Evolutionary conservation across 2,113 vertebrate species (phyloP), one percentile per base, ranked within the genome.

Genomic region (Ictidomys tridecemlineatus): DNA sequence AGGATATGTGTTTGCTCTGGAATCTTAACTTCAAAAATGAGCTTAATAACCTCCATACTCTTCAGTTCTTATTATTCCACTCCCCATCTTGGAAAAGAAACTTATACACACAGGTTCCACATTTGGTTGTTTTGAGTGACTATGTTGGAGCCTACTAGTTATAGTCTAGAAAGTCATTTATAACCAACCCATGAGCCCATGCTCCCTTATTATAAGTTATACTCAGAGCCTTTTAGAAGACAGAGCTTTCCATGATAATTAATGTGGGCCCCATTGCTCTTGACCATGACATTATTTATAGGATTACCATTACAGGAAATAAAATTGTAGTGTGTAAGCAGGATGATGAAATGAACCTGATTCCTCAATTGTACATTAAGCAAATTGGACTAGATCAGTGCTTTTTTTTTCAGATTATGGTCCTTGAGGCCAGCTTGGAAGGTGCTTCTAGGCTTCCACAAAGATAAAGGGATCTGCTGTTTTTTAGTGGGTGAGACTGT

Each of bases 281-380:
- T 65, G 89, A 85, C 16, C n/a, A 37, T 26, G 26, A 48, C 28
- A 91, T 80, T 84, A 58, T 65, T 94, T 93, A 42, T 53, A 76
- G 39, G 30, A 91, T 91, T 84, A 84, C 28, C 13, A 37, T 4
- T 20, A 51, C 34, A 92, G 34, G 67, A 37, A 82, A 92, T 58
- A 74, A 80, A 80, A 85, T 76, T 79, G 22, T 45, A 74, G 42
- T 63, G 61, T 48, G 10, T 84, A 26, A 85, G 26, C 26, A 80
- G 89, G 42, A 88, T 93, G 92, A 92, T 91, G 70, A 85, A 80
- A 83, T 96, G 89, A 97, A 78, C 91, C 92, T 91, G 11, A 93
- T 94, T 96, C 85, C 79, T 82, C 74, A 95, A 91, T 95, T 18
- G 24, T 88, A 89, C 96, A 78, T 89, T 0, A 0, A 88, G 89